A percentile compares a stretch with the other conserved stretches of the same genome.
Evolutionary conservation across 2,113 vertebrate species (phyloP).

Genomic region (Spizaetus ornatus): DNA sequence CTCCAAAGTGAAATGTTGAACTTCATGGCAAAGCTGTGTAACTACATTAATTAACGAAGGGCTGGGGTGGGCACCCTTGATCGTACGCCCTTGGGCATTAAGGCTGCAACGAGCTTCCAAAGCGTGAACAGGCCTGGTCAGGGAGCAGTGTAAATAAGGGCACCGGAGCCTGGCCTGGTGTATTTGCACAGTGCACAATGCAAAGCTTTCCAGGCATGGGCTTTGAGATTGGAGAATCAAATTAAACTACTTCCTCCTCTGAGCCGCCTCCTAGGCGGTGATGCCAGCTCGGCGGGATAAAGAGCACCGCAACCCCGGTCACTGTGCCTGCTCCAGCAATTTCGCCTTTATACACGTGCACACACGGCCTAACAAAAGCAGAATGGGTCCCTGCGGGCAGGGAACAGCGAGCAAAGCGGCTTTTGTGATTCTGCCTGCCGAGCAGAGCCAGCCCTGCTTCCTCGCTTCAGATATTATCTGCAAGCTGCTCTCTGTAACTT

Average conservation of each 20-base stretch:
- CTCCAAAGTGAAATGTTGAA: rapidly evolving
- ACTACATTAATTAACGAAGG: rapidly evolving
- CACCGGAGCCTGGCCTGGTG: neutral
- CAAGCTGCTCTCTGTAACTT: neutral
- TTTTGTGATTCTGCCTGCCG: neutral
- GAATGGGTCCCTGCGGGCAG: neutral
- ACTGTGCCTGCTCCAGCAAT: neutral
- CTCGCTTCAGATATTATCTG: neutral
- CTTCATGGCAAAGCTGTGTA: rapidly evolving
- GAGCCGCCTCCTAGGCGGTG: neutral
- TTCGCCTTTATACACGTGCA: rapidly evolving
- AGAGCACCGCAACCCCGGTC: neutral
- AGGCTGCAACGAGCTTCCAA: rapidly evolving
- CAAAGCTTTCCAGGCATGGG: neutral
- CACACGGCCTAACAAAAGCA: rapidly evolving
- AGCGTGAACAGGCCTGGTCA: rapidly evolving
- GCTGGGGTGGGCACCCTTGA: neutral
- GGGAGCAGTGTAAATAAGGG: neutral
- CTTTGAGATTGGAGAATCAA: neutral
- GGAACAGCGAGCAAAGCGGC: neutral
- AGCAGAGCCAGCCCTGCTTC: neutral
- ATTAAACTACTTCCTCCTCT: neutral
- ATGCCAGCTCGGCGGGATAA: neutral
- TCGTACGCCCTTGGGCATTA: rapidly evolving
- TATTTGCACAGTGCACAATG: neutral